These are phyloP conservation scores for Drosophila equinoxialis DNA, from an alignment of 1,140 invertebrate genomes.

Conservation along the genomic window DNA sequence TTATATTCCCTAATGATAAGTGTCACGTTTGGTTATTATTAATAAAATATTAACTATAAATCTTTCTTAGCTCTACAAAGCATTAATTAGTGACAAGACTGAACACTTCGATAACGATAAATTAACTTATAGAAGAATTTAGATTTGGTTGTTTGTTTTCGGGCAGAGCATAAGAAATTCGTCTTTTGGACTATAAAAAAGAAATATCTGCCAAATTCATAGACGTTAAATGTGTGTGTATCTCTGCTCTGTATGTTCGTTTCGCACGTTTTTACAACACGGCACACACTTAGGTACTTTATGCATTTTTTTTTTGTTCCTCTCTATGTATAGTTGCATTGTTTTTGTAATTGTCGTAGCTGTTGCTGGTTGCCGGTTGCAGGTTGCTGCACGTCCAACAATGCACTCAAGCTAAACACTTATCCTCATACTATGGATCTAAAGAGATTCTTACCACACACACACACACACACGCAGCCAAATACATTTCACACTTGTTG, in stretches of 20 bases:
- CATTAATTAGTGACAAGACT: too few relatives aligned
- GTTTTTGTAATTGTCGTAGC: constrained; percentile 41
- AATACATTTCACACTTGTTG: constrained; percentile 14
- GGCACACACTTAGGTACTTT: constrained; percentile 65
- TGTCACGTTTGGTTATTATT: too few relatives aligned
- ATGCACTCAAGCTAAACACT: constrained; percentile 61
- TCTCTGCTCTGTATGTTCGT: constrained; percentile 11
- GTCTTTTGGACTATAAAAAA: not conserved
- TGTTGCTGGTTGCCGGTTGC: constrained; percentile 59
- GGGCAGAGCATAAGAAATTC: constrained; percentile 12
- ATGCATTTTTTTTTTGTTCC: constrained; percentile 64
- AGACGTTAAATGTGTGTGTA: constrained; percentile 16
- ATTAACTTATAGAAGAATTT: too few relatives aligned
- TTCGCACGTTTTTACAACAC: constrained; percentile 38
- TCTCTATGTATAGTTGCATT: constrained; percentile 34
- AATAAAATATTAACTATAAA: too few relatives aligned
- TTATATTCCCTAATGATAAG: too few relatives aligned
- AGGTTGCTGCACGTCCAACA: constrained; percentile 70
- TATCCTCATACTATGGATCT: constrained; percentile 27
- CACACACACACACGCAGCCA: not conserved
- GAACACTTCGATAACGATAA: too few relatives aligned
- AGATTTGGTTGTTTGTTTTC: too few relatives aligned
- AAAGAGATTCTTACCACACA: constrained; percentile 20
- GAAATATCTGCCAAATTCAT: not conserved
- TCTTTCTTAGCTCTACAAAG: too few relatives aligned